phyloP scores from a whole-genome alignment of 2,113 vertebrate species.

The Natator depressus region DNA sequence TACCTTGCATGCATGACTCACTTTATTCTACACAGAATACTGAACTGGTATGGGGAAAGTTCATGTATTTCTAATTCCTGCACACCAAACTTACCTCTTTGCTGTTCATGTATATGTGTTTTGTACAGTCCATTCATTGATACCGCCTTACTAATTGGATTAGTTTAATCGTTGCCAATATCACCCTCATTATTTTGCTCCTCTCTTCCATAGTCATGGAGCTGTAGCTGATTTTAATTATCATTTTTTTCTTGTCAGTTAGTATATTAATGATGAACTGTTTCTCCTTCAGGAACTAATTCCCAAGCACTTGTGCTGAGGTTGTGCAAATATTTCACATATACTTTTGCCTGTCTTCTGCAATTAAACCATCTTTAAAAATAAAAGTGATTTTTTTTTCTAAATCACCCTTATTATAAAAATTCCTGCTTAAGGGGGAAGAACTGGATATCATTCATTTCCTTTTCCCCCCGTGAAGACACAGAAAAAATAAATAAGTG shows the following conservation, averaged over 20 bases:
- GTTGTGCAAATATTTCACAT: background rate
- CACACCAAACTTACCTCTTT: background rate
- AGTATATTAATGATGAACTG: background rate
- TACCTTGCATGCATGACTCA: accelerated
- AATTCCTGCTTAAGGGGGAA: background rate
- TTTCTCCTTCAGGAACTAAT: background rate
- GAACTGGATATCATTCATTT: background rate
- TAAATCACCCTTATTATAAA: background rate
- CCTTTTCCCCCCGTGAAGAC: accelerated
- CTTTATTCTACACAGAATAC: background rate
- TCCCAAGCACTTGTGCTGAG: background rate
- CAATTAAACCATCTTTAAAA: background rate
- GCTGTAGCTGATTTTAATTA: background rate
- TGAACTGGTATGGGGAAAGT: background rate
- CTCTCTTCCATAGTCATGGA: background rate
- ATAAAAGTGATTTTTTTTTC: background rate
- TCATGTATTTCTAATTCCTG: background rate
- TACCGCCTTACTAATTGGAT: background rate
- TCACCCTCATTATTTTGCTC: background rate
- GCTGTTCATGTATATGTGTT: background rate
- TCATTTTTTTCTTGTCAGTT: background rate
- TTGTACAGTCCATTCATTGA: background rate
- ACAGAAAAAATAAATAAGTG: background rate
- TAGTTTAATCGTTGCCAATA: background rate
- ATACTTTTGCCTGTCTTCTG: background rate